Evolutionary conservation across 2,888 invertebrate species (phyloP).

Genomic region (Hetaerina titia): DNA sequence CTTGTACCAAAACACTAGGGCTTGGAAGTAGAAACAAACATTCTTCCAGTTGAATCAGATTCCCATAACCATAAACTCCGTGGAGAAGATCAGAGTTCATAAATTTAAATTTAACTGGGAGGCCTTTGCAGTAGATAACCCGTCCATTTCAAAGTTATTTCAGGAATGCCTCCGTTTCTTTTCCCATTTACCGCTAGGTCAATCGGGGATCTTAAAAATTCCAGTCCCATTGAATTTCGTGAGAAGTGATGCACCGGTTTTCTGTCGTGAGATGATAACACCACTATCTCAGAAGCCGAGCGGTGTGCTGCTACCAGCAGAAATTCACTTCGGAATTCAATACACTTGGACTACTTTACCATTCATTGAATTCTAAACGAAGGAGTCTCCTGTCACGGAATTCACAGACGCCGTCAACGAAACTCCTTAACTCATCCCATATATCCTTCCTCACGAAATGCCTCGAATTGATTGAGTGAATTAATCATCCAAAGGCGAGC

Average conservation of each 20-base stretch:
- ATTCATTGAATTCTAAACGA: slow-evolving; percentile 30
- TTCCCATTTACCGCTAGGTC: not conserved
- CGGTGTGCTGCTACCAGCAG: not conserved
- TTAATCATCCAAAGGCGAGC: not conserved
- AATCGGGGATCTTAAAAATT: not conserved
- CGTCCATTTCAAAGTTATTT: not conserved
- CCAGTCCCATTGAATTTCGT: not conserved
- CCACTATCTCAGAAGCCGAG: not conserved
- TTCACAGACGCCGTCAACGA: not conserved
- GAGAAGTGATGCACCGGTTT: not conserved
- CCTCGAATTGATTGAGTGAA: not conserved
- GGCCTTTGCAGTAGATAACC: not conserved
- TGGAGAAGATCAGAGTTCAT: not conserved
- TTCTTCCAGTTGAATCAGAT: too few species aligned
- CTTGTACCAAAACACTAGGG: too few species aligned
- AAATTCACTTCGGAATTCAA: not conserved
- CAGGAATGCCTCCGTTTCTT: not conserved
- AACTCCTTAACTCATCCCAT: not conserved
- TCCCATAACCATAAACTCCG: not conserved
- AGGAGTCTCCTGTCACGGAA: not conserved
- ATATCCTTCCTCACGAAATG: not conserved
- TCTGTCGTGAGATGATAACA: not conserved
- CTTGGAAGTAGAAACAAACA: too few species aligned
- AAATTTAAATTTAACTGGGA: not conserved
- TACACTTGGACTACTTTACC: not conserved